Base-by-base conservation (phyloP, 2,113 vertebrate species). In the Spea bombifrons region DNA sequence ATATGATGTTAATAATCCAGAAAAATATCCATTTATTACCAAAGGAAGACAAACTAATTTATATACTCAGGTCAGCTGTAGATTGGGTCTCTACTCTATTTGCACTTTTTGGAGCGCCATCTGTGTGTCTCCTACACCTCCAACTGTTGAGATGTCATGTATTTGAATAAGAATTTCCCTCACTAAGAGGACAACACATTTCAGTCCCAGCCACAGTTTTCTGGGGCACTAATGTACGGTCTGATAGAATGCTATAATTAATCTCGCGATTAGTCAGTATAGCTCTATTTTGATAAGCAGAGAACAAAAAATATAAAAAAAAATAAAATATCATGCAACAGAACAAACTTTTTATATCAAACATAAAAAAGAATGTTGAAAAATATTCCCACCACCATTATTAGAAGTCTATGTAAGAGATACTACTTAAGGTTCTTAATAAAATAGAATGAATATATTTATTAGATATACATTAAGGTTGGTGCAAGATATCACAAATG, bases 141-240 rank as follows among this genome's bases (percentile, higher is more conserved):
- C 49, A 9, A 44, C 52, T 57, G 63, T 1, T 55, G 63, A 68
- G 81, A 57, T 61, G 50, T 15, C 3, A 68, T 52, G 46, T 0
- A 6, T 55, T 59, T 83, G 30, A 82, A 68, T 68, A 44, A 78
- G n/a, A 47, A 9, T 17, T 69, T 66, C 0, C 6, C 73, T 6
- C n/a, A 77, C 64, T 48, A 79, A 75, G 81, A 78, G 43, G 59
- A 69, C 9, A 55, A 81, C 10, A 63, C 84, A 71, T 69, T 3
- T 15, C 47, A 50, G 16, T 64, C 47, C 63, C 9, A n/a, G 5
- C 44, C 17, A n/a, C 17, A 10, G 49, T 46, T 47, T 47, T 57
- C 47, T 73, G 12, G 4, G 66, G 43, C 59, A 66, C 2, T 48
- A n/a, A 71, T 64, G 50, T 63, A 78, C 47, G 12, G 12, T 69